Percentiles rank a stretch among this genome's conserved stretches.
Conservation (phyloP, 2,113 vertebrate species). For the Phalacrocorax aristotelis region DNA sequence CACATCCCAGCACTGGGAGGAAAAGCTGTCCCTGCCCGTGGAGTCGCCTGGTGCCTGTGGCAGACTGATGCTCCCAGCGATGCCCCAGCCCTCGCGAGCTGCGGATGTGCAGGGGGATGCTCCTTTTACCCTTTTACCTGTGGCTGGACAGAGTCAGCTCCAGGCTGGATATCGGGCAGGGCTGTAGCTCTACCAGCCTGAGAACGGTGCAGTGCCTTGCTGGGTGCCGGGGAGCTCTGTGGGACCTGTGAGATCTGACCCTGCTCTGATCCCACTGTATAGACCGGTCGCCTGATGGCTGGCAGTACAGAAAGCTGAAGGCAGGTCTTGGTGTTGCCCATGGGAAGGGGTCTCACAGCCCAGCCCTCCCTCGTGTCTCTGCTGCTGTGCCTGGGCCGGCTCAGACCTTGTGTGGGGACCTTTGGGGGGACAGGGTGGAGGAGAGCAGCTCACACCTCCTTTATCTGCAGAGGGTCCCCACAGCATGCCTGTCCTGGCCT, state of each 20-base stretch:
- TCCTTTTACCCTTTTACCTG: background rate
- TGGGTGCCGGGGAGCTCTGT: background rate
- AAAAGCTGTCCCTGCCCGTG: background rate
- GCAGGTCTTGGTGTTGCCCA: background rate
- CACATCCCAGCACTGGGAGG: background rate
- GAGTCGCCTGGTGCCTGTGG: background rate
- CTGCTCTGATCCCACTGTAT: background rate
- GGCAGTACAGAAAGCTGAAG: background rate
- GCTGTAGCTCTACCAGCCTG: background rate
- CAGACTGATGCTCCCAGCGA: background rate
- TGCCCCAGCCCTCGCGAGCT: background rate
- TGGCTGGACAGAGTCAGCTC: background rate
- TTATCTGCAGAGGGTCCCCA: background rate
- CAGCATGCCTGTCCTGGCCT: background rate
- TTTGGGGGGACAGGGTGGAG: background rate
- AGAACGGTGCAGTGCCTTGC: background rate
- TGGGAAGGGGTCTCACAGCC: background rate
- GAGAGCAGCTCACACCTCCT: background rate
- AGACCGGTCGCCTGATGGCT: background rate
- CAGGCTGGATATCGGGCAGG: background rate
- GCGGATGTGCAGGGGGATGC: background rate
- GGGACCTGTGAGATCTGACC: background rate
- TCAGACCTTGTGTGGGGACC: background rate
- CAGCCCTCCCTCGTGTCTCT: background rate
- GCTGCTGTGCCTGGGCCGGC: background rate